These are phyloP conservation scores for Medauroidea extradentata DNA, from an alignment of 1,140 invertebrate genomes.

Conservation along the genomic window DNA sequence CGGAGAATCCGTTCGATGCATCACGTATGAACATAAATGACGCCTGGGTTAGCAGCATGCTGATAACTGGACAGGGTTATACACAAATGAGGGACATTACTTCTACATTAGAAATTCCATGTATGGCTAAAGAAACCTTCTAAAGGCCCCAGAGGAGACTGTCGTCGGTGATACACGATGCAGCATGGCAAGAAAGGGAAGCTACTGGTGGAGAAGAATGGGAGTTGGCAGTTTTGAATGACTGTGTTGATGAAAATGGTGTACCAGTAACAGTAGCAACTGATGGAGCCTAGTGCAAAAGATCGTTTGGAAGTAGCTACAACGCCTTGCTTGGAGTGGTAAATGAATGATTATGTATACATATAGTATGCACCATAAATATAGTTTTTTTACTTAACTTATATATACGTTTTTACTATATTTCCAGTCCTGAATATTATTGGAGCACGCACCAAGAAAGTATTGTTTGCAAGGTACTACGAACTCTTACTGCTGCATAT, in stretches of 20 bases:
- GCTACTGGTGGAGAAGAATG: conserved; percentile 21
- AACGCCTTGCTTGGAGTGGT: conserved; percentile 28
- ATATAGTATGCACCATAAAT: not conserved
- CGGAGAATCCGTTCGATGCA: not conserved
- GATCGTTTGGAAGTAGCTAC: conserved; percentile 30
- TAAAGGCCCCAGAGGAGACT: not conserved
- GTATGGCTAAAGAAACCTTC: conserved; percentile 8
- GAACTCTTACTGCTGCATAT: conserved; percentile 17
- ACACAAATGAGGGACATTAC: not conserved
- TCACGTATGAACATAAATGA: conserved; percentile 1
- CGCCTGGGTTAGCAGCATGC: not conserved
- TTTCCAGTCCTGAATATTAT: conserved; percentile 29
- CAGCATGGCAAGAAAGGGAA: conserved; percentile 13
- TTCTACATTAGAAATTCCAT: conserved; percentile 1
- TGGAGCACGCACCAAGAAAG: conserved; percentile 31
- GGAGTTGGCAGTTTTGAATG: conserved; percentile 16
- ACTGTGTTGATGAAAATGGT: conserved; percentile 19
- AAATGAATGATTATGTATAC: conserved; percentile 2
- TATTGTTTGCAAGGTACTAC: conserved; percentile 11
- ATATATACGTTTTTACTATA: not conserved
- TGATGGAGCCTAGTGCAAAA: conserved; percentile 31
- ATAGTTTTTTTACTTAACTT: not conserved
- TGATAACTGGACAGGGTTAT: conserved; percentile 1
- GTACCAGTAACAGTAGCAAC: conserved; percentile 28
- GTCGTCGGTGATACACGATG: conserved; percentile 11